Conservation (phyloP, 2,797 vertebrate species). For the Rhodeus uyekii region DNA sequence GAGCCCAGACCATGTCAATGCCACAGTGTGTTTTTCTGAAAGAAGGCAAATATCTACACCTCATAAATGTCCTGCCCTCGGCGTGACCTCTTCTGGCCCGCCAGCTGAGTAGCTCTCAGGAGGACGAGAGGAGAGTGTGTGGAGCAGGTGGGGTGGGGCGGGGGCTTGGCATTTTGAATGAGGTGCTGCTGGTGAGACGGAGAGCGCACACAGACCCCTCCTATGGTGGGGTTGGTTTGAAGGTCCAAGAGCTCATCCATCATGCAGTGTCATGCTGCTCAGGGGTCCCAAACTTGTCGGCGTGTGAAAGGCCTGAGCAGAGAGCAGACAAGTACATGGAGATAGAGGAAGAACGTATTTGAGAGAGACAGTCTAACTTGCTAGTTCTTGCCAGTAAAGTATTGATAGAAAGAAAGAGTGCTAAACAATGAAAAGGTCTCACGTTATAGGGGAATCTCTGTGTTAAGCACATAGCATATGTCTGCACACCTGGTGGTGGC, state of each 20-base stretch:
- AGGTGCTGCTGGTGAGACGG: slow-evolving; percentile 53
- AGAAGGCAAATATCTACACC: slow-evolving; percentile 57
- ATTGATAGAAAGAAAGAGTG: neutral
- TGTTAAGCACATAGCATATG: neutral
- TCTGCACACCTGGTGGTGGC: neutral
- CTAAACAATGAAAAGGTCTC: neutral
- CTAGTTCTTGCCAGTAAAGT: neutral
- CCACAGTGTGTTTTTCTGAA: slow-evolving; percentile 45
- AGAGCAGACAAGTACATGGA: slow-evolving; percentile 17
- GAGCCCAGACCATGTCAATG: slow-evolving; percentile 39
- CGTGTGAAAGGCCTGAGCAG: slow-evolving; percentile 34
- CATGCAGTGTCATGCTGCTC: slow-evolving; percentile 57
- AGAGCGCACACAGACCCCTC: slow-evolving; percentile 52
- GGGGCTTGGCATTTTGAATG: slow-evolving; percentile 52
- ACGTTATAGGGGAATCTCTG: neutral
- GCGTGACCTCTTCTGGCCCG: slow-evolving; percentile 59
- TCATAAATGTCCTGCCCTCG: slow-evolving; percentile 60
- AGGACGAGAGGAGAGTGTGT: slow-evolving; percentile 37
- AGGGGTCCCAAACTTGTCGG: slow-evolving; percentile 50
- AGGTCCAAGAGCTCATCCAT: slow-evolving; percentile 58
- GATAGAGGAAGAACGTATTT: slow-evolving; percentile 16
- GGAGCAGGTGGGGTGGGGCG: neutral
- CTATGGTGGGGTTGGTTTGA: slow-evolving; percentile 54
- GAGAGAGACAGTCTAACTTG: slow-evolving; percentile 8
- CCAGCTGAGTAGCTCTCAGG: slow-evolving; percentile 48